phyloP scores from a whole-genome alignment of 1,140 invertebrate genomes.

The Tetramorium parvispinum region DNA sequence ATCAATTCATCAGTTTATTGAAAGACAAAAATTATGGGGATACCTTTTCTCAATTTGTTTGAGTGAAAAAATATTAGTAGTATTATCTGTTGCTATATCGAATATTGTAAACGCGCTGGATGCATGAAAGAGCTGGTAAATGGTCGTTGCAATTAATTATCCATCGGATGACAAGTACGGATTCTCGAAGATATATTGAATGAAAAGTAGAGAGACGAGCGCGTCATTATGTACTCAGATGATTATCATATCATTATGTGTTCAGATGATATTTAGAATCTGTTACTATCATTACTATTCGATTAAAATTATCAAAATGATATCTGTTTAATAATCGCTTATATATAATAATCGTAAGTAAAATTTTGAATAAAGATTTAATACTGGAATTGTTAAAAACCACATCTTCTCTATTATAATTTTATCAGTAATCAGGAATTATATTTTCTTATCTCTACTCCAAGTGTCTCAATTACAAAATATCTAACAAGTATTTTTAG shows the following conservation, averaged over 20 bases:
- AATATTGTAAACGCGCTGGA: background rate
- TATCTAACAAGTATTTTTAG: background rate
- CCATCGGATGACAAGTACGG: background rate
- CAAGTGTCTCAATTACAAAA: background rate
- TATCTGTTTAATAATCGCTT: background rate
- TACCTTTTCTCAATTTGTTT: background rate
- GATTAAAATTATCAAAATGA: background rate
- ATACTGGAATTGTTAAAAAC: background rate
- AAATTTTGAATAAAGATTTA: background rate
- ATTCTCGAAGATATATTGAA: background rate
- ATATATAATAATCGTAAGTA: background rate
- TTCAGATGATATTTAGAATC: background rate
- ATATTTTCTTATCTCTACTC: background rate
- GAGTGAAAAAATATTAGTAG: too few species aligned
- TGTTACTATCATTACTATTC: background rate
- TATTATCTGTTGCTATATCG: background rate
- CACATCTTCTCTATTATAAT: background rate
- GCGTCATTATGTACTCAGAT: background rate
- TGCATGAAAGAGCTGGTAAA: background rate
- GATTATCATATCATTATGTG: too few species aligned
- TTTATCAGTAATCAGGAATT: background rate
- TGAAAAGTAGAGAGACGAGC: background rate
- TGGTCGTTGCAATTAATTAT: slow-evolving; percentile 28
- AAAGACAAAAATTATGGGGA: background rate
- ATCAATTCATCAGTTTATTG: background rate